These are phyloP conservation scores for Galleria mellonella DNA, from an alignment of 1,140 invertebrate genomes.

Conservation along the genomic window DNA sequence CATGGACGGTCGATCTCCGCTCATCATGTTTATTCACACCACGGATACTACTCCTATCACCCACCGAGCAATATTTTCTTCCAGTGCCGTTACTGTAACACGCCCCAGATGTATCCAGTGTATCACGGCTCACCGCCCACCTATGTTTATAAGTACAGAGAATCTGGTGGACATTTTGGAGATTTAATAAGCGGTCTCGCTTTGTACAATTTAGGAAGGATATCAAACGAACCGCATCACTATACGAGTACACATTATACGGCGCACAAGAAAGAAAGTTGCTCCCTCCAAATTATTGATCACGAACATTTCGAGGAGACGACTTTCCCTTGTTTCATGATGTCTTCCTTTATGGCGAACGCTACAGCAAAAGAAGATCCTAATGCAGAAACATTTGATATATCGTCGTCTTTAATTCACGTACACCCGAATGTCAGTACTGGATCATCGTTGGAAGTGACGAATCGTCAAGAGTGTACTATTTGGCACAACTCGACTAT, in stretches of 20 bases:
- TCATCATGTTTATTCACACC: conserved; percentile 41
- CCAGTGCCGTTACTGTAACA: conserved; percentile 44
- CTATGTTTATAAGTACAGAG: conserved; percentile 53
- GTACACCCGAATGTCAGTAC: conserved; percentile 36
- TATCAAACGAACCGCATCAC: conserved; percentile 27
- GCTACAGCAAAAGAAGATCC: not conserved
- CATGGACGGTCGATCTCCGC: conserved; percentile 11
- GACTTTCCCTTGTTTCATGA: conserved; percentile 45
- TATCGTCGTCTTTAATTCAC: conserved; percentile 43
- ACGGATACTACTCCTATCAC: conserved; percentile 53
- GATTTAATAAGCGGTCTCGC: conserved; percentile 47
- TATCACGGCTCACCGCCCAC: conserved; percentile 47
- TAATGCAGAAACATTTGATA: conserved; percentile 28
- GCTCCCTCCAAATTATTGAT: conserved; percentile 51
- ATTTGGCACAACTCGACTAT: conserved; percentile 52
- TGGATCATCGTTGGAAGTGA: conserved; percentile 31
- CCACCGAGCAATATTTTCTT: conserved; percentile 44
- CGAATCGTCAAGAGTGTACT: conserved; percentile 44
- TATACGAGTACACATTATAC: conserved; percentile 22
- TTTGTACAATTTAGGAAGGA: conserved; percentile 54
- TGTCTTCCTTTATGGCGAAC: conserved; percentile 45
- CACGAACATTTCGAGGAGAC: conserved; percentile 43
- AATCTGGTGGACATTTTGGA: conserved; percentile 41
- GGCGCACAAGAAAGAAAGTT: conserved; percentile 34
- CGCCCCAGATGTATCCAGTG: conserved; percentile 43